Percentiles rank a stretch among this genome's conserved stretches.
These are phyloP conservation scores for Tipula lateralis DNA, from an alignment of 2,888 invertebrate genomes.

Conservation along the genomic window DNA sequence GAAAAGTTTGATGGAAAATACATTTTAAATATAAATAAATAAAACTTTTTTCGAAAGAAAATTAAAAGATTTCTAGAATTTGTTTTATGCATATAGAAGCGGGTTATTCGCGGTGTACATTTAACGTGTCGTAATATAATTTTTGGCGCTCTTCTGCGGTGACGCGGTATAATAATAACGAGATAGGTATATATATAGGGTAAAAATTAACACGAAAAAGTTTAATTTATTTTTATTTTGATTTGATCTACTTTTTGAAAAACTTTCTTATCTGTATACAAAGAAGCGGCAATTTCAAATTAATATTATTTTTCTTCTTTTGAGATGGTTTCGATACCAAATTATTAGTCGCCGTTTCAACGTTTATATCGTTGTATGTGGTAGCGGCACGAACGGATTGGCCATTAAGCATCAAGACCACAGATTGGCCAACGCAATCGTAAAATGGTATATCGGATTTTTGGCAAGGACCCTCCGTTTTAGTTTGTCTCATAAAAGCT, in stretches of 20 bases:
- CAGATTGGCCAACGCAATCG: too few relatives aligned
- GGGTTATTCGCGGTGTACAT: not conserved
- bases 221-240: not conserved
- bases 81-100: not conserved
- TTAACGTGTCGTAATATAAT: not conserved
- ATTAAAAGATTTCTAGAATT: not conserved
- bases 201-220: not conserved
- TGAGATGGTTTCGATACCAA: not conserved
- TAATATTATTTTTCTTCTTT: not conserved
- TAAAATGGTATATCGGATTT: too few relatives aligned
- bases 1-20: not conserved
- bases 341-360: not conserved
- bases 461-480: too few relatives aligned
- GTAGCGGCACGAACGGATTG: too few relatives aligned
- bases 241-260: not conserved
- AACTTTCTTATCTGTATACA: not conserved
- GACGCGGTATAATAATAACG: not conserved
- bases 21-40: not conserved
- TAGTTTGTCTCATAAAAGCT: too few relatives aligned
- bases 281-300: not conserved
- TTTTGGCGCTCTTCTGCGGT: not conserved
- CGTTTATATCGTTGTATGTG: too few relatives aligned
- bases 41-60: not conserved
- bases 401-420: too few relatives aligned
- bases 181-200: not conserved